phyloP scores from a whole-genome alignment of 2,797 vertebrate genomes.

The Acropternis orthonyx region DNA sequence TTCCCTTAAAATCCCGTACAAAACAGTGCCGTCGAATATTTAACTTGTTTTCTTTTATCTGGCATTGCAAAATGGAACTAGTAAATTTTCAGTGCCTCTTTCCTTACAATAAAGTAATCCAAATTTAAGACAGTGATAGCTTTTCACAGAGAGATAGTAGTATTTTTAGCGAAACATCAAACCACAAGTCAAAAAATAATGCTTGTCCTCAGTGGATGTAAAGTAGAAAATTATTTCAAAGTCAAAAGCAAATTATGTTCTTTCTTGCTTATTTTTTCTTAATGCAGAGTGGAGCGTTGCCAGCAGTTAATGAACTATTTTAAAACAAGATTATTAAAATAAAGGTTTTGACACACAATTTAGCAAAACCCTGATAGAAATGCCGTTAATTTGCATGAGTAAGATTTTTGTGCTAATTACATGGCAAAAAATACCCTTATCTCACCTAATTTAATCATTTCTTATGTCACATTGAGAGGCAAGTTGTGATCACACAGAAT shows the following conservation, averaged over 20 bases:
- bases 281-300: neutral
- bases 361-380: neutral
- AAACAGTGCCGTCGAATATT: neutral
- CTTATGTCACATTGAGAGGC: neutral
- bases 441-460: neutral
- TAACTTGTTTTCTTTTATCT: neutral
- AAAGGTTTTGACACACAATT: neutral
- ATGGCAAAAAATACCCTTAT: accelerated
- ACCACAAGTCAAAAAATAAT: neutral
- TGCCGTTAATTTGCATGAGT: neutral
- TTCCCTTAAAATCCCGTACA: neutral
- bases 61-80: too few species aligned
- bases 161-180: neutral
- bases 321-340: neutral
- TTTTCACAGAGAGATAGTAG: neutral
- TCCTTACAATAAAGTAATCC: neutral
- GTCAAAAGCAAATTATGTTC: neutral
- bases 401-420: neutral
- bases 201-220: neutral
- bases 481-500: neutral
- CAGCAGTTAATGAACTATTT: neutral
- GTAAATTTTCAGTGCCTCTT: neutral
- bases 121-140: neutral
- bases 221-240: neutral
- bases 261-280: neutral